phyloP scores from a whole-genome alignment of 2,113 vertebrate species.

The Melanocharis versteri region DNA sequence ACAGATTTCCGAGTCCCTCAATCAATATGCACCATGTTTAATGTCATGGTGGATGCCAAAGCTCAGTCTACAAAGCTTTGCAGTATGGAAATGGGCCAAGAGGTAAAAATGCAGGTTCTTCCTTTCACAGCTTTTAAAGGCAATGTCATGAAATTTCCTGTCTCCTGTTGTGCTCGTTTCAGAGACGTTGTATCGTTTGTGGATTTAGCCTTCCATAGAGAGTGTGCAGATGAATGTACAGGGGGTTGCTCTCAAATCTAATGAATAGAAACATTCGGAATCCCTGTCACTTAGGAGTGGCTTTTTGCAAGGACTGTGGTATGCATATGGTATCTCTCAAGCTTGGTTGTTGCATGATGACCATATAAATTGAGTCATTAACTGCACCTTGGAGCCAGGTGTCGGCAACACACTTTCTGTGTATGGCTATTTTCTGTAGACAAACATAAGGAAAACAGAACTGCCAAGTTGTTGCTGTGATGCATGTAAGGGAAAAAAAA shows the following conservation, averaged over 20 bases:
- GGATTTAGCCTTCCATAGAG: constrained; percentile 35
- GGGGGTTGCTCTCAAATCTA: constrained; percentile 51
- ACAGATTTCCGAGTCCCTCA: constrained; percentile 98
- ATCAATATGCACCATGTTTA: constrained; percentile 99
- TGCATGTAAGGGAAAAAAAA: not conserved
- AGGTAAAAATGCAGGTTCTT: constrained; percentile 81
- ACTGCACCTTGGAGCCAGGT: constrained; percentile 49
- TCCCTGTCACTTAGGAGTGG: constrained; percentile 43
- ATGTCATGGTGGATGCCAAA: constrained; percentile 99
- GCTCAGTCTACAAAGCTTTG: constrained; percentile 97
- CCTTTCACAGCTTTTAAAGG: constrained; percentile 47
- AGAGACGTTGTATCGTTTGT: constrained; percentile 49
- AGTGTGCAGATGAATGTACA: constrained; percentile 45
- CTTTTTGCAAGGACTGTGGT: constrained; percentile 42
- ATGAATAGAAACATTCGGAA: constrained; percentile 29
- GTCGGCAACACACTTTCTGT: not conserved
- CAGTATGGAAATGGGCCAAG: constrained; percentile 97
- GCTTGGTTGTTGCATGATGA: constrained; percentile 40
- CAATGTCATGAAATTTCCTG: constrained; percentile 54
- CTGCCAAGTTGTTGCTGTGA: not conserved
- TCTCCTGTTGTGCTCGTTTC: constrained; percentile 60
- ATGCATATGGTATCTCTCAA: constrained; percentile 42
- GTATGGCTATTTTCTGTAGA: constrained; percentile 15
- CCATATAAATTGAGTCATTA: constrained; percentile 54
- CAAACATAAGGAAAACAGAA: constrained; percentile 29